Percentiles rank a stretch among this genome's conserved stretches.
Conservation (phyloP, 2,797 vertebrate genomes). For the Coendou prehensilis region DNA sequence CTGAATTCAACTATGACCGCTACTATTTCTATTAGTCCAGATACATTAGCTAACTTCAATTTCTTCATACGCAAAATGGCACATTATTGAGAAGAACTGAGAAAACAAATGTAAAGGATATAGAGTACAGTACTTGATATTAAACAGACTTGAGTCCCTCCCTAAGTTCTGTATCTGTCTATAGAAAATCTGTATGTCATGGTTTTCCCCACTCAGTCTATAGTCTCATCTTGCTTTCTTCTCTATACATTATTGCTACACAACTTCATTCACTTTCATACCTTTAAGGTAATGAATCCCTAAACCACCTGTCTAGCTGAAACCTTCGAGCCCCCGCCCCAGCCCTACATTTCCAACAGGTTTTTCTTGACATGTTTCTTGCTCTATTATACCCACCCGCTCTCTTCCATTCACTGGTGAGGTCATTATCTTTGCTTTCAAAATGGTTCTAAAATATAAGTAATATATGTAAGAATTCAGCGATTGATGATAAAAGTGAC, state of each 20-base stretch:
- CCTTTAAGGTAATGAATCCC: background rate
- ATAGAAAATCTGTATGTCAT: background rate
- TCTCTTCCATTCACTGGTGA: background rate
- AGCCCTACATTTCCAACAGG: background rate
- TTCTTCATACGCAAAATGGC: background rate
- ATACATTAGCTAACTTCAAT: conserved; percentile 9
- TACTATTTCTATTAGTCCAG: background rate
- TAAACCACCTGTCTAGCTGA: background rate
- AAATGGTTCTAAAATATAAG: conserved; percentile 28
- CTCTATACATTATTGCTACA: background rate
- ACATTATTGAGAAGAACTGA: background rate
- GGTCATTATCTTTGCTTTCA: conserved; percentile 42
- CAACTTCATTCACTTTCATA: background rate
- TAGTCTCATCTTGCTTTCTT: background rate
- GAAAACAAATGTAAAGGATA: conserved; percentile 6
- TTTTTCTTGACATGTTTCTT: background rate
- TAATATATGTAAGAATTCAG: background rate
- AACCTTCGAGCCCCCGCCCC: background rate
- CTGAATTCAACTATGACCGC: background rate
- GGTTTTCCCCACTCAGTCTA: background rate
- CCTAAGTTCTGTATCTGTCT: background rate
- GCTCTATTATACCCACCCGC: background rate
- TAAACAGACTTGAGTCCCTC: background rate
- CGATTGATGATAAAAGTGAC: conserved; percentile 47
- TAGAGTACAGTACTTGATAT: background rate